Conservation (phyloP, 1,140 invertebrate genomes). For the Hormaphis cornu region DNA sequence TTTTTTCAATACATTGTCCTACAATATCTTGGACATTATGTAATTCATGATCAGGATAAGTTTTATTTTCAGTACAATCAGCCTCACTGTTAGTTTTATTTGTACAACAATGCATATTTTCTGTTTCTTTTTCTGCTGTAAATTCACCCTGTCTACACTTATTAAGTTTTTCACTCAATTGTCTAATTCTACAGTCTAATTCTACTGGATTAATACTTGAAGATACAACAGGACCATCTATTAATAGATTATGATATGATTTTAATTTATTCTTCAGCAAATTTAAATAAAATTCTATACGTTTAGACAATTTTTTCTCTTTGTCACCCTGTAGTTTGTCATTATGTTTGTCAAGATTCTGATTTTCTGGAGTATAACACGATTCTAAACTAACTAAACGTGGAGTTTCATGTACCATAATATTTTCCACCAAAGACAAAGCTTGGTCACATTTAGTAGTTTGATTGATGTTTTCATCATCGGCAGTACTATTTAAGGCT, state of each 20-base stretch:
- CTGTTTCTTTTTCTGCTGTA: background rate
- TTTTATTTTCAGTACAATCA: too few species aligned
- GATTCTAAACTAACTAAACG: too few species aligned
- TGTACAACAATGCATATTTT: background rate
- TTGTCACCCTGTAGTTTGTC: background rate
- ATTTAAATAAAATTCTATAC: too few species aligned
- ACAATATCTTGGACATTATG: too few species aligned
- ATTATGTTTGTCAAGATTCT: background rate
- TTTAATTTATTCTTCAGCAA: too few species aligned
- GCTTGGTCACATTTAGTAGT: background rate
- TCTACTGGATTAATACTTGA: background rate
- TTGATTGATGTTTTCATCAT: background rate
- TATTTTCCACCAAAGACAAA: too few species aligned
- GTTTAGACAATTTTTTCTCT: too few species aligned
- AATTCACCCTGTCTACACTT: background rate
- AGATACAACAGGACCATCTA: too few species aligned
- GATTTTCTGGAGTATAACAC: background rate
- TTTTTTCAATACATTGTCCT: too few species aligned
- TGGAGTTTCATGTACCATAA: too few species aligned
- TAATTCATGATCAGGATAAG: too few species aligned
- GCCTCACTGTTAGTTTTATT: background rate
- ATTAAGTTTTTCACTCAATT: background rate
- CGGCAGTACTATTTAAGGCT: background rate
- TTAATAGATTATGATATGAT: too few species aligned
- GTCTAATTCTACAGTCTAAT: constrained; percentile 1